These are phyloP conservation scores for Phylloscopus trochiloides DNA, from an alignment of 2,113 vertebrate genomes.

Conservation along the genomic window DNA sequence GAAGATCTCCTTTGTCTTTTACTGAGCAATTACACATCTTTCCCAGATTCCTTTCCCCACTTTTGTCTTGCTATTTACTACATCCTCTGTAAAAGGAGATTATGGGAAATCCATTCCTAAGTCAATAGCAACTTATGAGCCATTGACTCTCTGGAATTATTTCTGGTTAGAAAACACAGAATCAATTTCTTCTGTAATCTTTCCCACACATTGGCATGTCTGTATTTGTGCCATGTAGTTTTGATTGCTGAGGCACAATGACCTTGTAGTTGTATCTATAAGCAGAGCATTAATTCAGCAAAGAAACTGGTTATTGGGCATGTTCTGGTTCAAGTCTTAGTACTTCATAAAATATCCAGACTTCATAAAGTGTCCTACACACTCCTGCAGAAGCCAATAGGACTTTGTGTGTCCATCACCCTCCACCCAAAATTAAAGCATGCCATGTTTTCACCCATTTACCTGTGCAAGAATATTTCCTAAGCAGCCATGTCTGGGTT, in stretches of 20 bases:
- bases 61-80: neutral
- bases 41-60: neutral
- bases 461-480: neutral
- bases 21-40: neutral
- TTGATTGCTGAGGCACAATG: neutral
- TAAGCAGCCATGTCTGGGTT: fast-evolving
- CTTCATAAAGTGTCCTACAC: neutral
- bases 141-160: neutral
- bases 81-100: neutral
- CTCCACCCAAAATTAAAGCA: neutral
- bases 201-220: neutral
- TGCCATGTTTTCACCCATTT: neutral
- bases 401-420: too few species aligned
- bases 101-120: constrained; percentile 2
- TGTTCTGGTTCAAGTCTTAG: neutral
- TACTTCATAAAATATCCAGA: neutral
- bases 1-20: neutral
- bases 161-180: neutral
- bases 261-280: neutral
- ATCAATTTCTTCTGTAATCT: neutral
- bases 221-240: fast-evolving
- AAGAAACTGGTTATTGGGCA: neutral
- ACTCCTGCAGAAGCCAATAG: neutral
- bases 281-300: neutral
- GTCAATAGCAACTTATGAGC: neutral